These are phyloP conservation scores for Chrysaora quinquecirrha DNA, from an alignment of 30 jellyfish, hydroid and myxozoan species.

Conservation along the genomic window DNA sequence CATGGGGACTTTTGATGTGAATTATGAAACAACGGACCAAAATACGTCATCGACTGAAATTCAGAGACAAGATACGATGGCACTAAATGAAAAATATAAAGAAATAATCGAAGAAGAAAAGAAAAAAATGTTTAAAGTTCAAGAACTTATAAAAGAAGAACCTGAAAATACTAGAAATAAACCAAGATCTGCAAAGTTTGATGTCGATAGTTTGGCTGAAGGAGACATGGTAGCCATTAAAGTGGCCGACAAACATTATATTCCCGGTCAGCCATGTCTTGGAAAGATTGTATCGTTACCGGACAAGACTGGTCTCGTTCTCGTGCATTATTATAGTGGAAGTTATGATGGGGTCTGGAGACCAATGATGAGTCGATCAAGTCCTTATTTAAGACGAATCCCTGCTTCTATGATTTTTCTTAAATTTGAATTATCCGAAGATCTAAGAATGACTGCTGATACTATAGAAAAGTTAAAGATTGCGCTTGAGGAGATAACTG, in stretches of 20 bases:
- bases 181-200: neutral
- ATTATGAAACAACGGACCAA: neutral
- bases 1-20: conserved; percentile 17
- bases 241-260: conserved; percentile 65
- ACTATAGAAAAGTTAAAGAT: conserved; percentile 20
- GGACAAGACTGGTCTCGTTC: conserved; percentile 42
- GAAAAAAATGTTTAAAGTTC: conserved; percentile 1
- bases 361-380: conserved; percentile 95
- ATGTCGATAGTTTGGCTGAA: conserved; percentile 2
- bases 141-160: conserved; percentile 9
- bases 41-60: neutral
- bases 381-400: conserved; percentile 78
- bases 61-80: conserved; percentile 29
- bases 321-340: conserved; percentile 84
- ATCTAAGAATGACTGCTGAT: conserved; percentile 54
- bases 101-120: conserved; percentile 47
- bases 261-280: conserved; percentile 95
- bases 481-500: conserved; percentile 8
- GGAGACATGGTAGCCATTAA: conserved; percentile 81
- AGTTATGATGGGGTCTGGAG: conserved; percentile 81
- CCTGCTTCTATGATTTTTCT: conserved; percentile 28
- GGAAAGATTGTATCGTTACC: conserved; percentile 72
- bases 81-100: neutral
- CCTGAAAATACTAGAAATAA: neutral
- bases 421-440: conserved; percentile 48